Percentiles rank a stretch among this genome's conserved stretches.
phyloP scores from a whole-genome alignment of 1,140 invertebrate genomes.

The Pseudomyrmex sp. region DNA sequence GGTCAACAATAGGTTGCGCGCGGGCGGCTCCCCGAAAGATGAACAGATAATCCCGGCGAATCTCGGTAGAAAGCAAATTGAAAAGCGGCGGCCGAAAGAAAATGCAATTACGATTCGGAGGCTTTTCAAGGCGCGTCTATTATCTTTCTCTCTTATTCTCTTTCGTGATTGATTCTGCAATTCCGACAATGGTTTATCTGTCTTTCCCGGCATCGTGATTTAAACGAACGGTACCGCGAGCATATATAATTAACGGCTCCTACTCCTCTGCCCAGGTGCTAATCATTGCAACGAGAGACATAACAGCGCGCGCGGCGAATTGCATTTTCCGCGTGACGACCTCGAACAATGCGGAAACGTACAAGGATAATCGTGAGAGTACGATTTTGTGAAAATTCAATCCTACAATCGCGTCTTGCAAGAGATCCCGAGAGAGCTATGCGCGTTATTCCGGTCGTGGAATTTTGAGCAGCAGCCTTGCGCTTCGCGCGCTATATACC shows the following conservation, averaged over 20 bases:
- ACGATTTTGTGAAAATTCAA: slow-evolving; percentile 8
- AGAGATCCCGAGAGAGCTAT: background rate
- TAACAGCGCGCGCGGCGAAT: background rate
- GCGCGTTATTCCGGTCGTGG: background rate
- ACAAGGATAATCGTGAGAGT: slow-evolving; percentile 26
- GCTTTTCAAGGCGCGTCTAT: too few relatives aligned
- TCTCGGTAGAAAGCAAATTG: slow-evolving; percentile 21
- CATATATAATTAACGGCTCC: slow-evolving; percentile 5
- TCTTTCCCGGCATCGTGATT: slow-evolving; percentile 5
- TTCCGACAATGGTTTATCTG: slow-evolving; percentile 2
- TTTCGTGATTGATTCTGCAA: slow-evolving; percentile 12
- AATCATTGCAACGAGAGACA: background rate
- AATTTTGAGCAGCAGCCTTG: background rate
- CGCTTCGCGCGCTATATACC: too few relatives aligned
- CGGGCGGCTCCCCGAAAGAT: slow-evolving; percentile 31
- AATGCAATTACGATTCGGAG: slow-evolving; percentile 33
- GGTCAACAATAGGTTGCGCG: slow-evolving; percentile 59
- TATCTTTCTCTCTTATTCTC: background rate
- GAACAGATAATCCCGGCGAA: slow-evolving; percentile 48
- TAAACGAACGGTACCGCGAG: background rate
- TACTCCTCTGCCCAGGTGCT: background rate
- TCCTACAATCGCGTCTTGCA: background rate
- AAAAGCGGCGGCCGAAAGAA: slow-evolving; percentile 31
- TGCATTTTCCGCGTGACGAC: slow-evolving; percentile 1
- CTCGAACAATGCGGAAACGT: slow-evolving; percentile 35